Evolutionary conservation across 2,113 vertebrate species (phyloP), one percentile per base, ranked within the genome.

Genomic region (Tetraodon nigroviridis): DNA sequence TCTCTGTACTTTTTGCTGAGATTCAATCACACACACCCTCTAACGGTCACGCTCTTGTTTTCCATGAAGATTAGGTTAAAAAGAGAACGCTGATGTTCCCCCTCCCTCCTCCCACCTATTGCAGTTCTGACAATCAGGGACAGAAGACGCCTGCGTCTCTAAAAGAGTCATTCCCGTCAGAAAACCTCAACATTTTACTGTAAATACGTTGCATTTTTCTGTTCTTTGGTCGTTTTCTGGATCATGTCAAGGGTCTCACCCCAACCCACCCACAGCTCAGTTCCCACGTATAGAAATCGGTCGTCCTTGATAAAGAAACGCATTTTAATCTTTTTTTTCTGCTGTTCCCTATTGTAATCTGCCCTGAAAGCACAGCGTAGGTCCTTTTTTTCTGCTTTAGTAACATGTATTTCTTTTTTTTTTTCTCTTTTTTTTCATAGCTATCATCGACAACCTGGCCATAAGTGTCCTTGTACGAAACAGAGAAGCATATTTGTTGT

Each of bases 151-250:
- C 90, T 90, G 88, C 37, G 1, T 67, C 88, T 86, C 88, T 89
- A 80, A 83, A 86, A 89, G 86, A 80, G 89, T 87, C 92, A 94
- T 93, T 95, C 93, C 90, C 60, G 59, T 42, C 78, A 79, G 76
- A 82, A 69, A 72, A 66, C 67, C 7, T 86, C 84, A 79, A 80
- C 87, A 89, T 89, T 88, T 89, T 91, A 90, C 91, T 95, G 93
- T 93, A 95, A 93, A 95, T 95, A 94, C 86, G 82, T 93, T 92
- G 91, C 93, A 92, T 90, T 93, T 94, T 93, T 93, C 87, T 82
- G 65, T 68, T 67, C 70, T 77, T 71, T 47, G 68, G 53, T 73
- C 48, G 51, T 44, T 54, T 55, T 57, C 67, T 80, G 59, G 11
- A 40, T 62, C 57, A 71, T 68, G 73, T 71, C 29, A 10, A 32